phyloP scores from a whole-genome alignment of 1,140 invertebrate genomes.

The Episyrphus balteatus region DNA sequence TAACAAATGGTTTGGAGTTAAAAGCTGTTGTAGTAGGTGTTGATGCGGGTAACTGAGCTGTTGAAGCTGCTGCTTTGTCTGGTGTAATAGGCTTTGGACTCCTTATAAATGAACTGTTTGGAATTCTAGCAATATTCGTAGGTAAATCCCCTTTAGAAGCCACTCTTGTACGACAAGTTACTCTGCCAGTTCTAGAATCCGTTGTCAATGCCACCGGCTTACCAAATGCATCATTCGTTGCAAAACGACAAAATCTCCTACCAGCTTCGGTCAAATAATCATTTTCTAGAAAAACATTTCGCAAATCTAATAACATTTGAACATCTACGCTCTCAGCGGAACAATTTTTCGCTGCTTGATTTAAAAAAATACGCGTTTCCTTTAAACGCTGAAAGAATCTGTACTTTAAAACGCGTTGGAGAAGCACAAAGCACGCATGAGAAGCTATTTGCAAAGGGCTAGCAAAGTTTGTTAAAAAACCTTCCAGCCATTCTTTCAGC shows the following conservation, averaged over 20 bases:
- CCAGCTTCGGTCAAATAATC: conserved; percentile 1
- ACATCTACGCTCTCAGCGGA: background rate
- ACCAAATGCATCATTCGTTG: background rate
- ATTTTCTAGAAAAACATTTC: conserved; percentile 1
- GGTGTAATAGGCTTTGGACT: too few relatives aligned
- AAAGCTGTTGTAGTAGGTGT: too few relatives aligned
- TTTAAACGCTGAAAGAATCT: conserved; percentile 3
- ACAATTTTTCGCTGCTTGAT: background rate
- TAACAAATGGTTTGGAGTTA: background rate
- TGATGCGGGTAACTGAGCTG: too few relatives aligned
- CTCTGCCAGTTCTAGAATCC: conserved; percentile 1
- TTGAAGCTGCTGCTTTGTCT: too few relatives aligned
- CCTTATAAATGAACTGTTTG: too few relatives aligned
- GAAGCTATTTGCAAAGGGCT: conserved; percentile 4
- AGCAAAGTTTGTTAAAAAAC: conserved; percentile 6
- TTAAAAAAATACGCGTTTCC: conserved; percentile 2
- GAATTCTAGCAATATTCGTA: too few relatives aligned
- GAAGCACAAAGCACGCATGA: conserved; percentile 4
- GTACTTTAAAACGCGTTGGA: conserved; percentile 5
- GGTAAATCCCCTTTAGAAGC: too few relatives aligned
- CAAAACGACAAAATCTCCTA: conserved; percentile 3
- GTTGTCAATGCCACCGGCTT: conserved; percentile 5
- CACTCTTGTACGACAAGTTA: conserved; percentile 1
- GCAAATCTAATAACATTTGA: conserved; percentile 1
- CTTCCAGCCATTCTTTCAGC: conserved; percentile 4